Percentiles rank a stretch among this genome's conserved stretches.
Conservation (phyloP, 2,797 vertebrate genomes). For the Danio tinwini region DNA sequence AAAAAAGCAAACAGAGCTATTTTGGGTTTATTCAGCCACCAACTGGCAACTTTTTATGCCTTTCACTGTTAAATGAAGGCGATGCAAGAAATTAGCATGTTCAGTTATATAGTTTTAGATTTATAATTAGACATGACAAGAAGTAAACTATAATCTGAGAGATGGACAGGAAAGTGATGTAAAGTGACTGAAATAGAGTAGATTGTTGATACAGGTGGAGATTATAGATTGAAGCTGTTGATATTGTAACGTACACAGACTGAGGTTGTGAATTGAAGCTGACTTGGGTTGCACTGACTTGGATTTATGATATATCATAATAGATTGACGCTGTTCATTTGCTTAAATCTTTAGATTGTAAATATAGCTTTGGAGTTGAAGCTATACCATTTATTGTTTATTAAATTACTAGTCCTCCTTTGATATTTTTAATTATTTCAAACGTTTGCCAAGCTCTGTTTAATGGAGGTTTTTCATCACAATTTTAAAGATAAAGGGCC, state of each 20-base stretch:
- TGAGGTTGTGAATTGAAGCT: neutral
- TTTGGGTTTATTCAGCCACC: conserved; percentile 29
- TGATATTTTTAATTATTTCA: too few species aligned
- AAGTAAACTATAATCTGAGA: neutral
- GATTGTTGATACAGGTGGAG: neutral
- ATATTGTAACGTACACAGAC: neutral
- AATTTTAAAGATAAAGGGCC: too few species aligned
- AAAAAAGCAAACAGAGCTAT: conserved; percentile 17
- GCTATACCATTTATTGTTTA: neutral
- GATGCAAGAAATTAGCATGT: conserved; percentile 20
- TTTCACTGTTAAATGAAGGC: conserved; percentile 36
- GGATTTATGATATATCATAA: too few species aligned
- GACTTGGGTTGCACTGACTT: neutral
- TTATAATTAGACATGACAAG: neutral
- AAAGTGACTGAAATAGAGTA: neutral
- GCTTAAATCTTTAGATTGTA: neutral
- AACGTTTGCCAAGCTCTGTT: too few species aligned
- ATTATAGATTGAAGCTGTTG: neutral
- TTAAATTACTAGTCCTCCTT: too few species aligned
- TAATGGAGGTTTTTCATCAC: too few species aligned
- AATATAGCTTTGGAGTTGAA: neutral
- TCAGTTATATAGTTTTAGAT: neutral
- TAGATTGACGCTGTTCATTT: neutral
- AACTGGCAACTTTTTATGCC: neutral
- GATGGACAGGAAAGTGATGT: neutral